A percentile compares a stretch with the other conserved stretches of the same genome.
phyloP scores from a whole-genome alignment of 2,888 invertebrate genomes.

The Andrena chrysosceles region DNA sequence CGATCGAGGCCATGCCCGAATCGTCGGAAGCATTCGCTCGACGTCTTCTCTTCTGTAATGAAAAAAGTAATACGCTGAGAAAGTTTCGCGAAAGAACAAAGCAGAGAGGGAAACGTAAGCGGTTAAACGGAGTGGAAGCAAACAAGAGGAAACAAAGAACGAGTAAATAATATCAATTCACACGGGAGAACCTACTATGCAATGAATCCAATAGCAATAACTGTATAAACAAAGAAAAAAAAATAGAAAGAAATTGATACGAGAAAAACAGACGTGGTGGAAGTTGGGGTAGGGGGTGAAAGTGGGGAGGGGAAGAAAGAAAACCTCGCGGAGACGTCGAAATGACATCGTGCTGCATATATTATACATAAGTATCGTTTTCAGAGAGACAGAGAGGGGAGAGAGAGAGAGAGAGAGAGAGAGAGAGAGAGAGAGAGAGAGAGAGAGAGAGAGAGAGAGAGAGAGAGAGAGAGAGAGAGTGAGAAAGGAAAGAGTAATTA shows the following conservation, averaged over 20 bases:
- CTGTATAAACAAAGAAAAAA: slow-evolving; percentile 64
- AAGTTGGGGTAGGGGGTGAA: slow-evolving; percentile 29
- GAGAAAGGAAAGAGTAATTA: slow-evolving; percentile 3
- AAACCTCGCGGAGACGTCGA: slow-evolving; percentile 69
- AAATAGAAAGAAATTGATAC: slow-evolving; percentile 43
- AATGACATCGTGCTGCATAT: slow-evolving; percentile 56
- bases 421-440: not conserved
- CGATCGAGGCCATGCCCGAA: slow-evolving; percentile 4
- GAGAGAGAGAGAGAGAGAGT: slow-evolving; percentile 5
- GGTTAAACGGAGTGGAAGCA: not conserved
- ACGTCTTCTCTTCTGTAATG: slow-evolving; percentile 66
- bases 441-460: not conserved
- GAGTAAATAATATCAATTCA: slow-evolving; percentile 66
- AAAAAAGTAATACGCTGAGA: slow-evolving; percentile 4
- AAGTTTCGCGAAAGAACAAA: slow-evolving; percentile 20
- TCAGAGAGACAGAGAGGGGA: not conserved
- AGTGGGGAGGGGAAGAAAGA: slow-evolving; percentile 6
- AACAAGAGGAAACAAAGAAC: not conserved
- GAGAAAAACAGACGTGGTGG: slow-evolving; percentile 20
- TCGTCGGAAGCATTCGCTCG: not conserved
- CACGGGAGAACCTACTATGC: slow-evolving; percentile 77
- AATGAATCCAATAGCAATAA: slow-evolving; percentile 85
- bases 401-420: not conserved
- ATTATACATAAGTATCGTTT: slow-evolving; percentile 57
- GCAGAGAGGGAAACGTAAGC: not conserved